Evolutionary conservation across 2,113 vertebrate species (phyloP).

Genomic region (Suricata suricatta): DNA sequence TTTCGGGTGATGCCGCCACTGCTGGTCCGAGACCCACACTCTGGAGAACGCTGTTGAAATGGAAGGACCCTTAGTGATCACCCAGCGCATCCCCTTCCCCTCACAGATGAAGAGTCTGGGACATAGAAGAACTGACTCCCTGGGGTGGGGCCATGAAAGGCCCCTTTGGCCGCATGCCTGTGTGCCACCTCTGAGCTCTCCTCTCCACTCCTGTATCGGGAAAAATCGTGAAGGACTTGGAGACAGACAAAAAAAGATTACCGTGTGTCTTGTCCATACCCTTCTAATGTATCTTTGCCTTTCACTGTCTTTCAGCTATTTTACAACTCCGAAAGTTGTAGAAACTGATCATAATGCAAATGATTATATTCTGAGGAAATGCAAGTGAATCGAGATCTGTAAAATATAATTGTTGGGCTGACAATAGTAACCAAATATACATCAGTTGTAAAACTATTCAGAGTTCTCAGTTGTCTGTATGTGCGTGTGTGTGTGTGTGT

Average conservation of each 20-base stretch:
- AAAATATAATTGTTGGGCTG: not conserved
- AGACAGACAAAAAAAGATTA: not conserved
- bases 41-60: not conserved
- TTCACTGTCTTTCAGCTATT: not conserved
- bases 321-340: not conserved
- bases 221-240: not conserved
- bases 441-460: not conserved
- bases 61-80: not conserved
- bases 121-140: not conserved
- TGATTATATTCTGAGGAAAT: not conserved
- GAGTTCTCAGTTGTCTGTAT: not conserved
- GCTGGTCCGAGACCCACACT: not conserved
- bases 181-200: not conserved
- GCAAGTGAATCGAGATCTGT: not conserved
- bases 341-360: not conserved
- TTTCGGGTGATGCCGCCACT: not conserved
- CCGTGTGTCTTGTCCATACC: not conserved
- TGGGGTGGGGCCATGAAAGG: not conserved
- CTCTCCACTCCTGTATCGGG: not conserved
- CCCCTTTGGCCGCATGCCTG: not conserved
- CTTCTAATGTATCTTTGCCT: not conserved
- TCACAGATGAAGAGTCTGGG: too few species aligned
- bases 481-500: not conserved
- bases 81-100: not conserved
- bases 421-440: not conserved